Percentiles rank a stretch among this genome's conserved stretches.
Conservation (phyloP, 2,888 invertebrate genomes). For the Dryococelus australis region DNA sequence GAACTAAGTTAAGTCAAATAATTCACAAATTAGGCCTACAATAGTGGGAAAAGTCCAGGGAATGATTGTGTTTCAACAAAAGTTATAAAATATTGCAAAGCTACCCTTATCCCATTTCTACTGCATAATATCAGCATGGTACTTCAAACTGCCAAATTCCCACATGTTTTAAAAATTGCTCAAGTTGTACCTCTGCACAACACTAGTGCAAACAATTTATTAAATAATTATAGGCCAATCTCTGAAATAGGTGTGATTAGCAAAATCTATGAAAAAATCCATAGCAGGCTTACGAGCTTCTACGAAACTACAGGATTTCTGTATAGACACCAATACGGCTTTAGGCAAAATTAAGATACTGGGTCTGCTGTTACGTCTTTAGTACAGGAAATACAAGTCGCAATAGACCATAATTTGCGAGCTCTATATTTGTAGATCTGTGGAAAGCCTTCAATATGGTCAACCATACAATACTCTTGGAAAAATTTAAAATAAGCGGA, state of each 20-base stretch:
- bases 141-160: slow-evolving; percentile 34
- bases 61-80: no score
- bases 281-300: slow-evolving; percentile 27
- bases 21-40: no score
- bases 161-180: slow-evolving; percentile 34
- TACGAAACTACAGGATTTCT: no score
- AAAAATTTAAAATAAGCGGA: slow-evolving; percentile 32
- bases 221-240: slow-evolving; percentile 38
- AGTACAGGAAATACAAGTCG: slow-evolving; percentile 28
- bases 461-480: slow-evolving; percentile 34
- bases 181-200: slow-evolving; percentile 36
- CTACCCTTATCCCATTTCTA: neutral
- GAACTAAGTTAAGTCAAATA: no score
- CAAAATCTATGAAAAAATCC: slow-evolving; percentile 36
- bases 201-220: slow-evolving; percentile 23
- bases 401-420: slow-evolving; percentile 17
- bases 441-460: slow-evolving; percentile 42
- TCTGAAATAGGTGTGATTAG: slow-evolving; percentile 29
- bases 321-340: slow-evolving; percentile 38
- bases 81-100: neutral
- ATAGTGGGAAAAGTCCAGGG: no score
- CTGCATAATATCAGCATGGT: slow-evolving; percentile 29
- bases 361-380: slow-evolving; percentile 28
- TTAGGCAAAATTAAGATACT: slow-evolving; percentile 36
- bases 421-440: slow-evolving; percentile 39